Evolutionary conservation across 2,888 invertebrate genomes (phyloP).

Genomic region (Steromphala cineraria): DNA sequence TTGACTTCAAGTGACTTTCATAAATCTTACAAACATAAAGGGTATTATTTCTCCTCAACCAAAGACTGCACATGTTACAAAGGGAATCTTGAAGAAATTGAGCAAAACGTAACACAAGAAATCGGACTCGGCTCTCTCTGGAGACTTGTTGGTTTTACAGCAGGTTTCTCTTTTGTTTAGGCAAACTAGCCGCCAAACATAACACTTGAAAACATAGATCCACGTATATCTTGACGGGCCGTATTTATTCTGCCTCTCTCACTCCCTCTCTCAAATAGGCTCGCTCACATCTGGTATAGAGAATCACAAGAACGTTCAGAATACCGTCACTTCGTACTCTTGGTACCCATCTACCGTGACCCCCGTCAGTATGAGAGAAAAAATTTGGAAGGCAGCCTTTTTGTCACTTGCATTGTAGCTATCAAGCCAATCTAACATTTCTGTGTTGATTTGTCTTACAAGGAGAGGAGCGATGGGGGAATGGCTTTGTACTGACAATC

Average conservation of each 20-base stretch:
- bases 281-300: neutral
- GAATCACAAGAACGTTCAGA: neutral
- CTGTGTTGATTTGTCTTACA: neutral
- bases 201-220: conserved; percentile 11
- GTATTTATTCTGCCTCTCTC: conserved; percentile 11
- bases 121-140: neutral
- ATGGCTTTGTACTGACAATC: neutral
- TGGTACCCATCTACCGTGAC: neutral
- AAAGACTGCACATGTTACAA: neutral
- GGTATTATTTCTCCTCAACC: too few relatives aligned
- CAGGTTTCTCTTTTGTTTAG: conserved; percentile 15
- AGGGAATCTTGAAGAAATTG: neutral
- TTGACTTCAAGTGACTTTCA: too few relatives aligned
- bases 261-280: neutral
- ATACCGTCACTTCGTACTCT: neutral
- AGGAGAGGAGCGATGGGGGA: neutral
- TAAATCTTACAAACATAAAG: too few relatives aligned
- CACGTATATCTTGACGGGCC: conserved; percentile 1
- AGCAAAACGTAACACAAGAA: neutral
- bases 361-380: neutral
- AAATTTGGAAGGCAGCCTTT: neutral
- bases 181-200: neutral
- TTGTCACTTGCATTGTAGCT: neutral
- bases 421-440: neutral
- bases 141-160: neutral